A percentile compares a stretch with the other conserved stretches of the same genome.
Evolutionary conservation across 2,113 vertebrate species (phyloP).

Genomic region (Phalacrocorax brasilianus): DNA sequence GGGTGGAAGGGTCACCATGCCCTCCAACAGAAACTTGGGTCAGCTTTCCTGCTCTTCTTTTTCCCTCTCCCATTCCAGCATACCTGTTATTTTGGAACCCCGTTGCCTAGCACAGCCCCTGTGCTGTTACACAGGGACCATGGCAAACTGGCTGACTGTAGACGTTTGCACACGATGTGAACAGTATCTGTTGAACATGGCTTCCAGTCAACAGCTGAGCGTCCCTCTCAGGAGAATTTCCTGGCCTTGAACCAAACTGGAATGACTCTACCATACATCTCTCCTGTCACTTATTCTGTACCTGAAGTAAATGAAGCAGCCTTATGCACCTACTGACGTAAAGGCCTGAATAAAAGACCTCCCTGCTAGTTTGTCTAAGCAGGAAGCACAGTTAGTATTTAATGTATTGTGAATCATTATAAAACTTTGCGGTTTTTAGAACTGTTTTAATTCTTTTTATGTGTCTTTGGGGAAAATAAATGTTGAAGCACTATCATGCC

Average conservation of each 20-base stretch:
- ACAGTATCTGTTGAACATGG: constrained; percentile 32
- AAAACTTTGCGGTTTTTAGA: constrained; percentile 1
- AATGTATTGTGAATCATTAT: background rate
- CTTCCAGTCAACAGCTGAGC: constrained; percentile 22
- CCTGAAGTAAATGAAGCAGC: background rate
- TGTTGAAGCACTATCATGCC: background rate
- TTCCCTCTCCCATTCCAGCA: background rate
- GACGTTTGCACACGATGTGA: constrained; percentile 56
- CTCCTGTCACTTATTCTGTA: background rate
- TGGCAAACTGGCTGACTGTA: constrained; percentile 49
- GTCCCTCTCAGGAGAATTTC: constrained; percentile 10
- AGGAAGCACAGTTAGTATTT: background rate
- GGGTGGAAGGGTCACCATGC: background rate
- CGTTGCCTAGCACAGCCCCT: background rate
- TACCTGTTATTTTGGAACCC: constrained; percentile 63
- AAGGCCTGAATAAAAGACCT: constrained; percentile 19
- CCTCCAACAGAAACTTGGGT: background rate
- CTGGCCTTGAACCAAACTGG: constrained; percentile 27
- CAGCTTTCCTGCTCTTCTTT: background rate
- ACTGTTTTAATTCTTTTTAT: constrained; percentile 12
- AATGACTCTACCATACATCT: background rate
- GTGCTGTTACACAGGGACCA: background rate
- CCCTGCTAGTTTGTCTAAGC: constrained; percentile 9
- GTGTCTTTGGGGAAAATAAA: constrained; percentile 45
- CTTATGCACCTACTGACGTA: background rate